Conservation (phyloP, 2,113 vertebrate species). For the Scartelaos histophorus region DNA sequence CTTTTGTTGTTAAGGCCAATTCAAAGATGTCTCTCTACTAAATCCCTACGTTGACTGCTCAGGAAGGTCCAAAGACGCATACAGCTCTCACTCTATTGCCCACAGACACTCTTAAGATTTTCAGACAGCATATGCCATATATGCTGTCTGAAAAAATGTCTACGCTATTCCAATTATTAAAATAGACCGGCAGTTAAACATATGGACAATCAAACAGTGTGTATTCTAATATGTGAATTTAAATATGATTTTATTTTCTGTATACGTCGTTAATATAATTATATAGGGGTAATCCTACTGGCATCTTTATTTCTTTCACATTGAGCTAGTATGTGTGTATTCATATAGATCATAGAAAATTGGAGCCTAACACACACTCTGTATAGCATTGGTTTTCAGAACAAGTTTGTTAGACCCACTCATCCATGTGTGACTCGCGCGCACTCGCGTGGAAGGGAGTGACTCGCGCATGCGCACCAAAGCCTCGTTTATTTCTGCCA, state of each 20-base stretch:
- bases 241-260: no score
- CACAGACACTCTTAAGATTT: neutral
- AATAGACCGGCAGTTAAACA: no score
- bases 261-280: no score
- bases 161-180: neutral
- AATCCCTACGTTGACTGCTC: neutral
- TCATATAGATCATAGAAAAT: no score
- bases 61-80: neutral
- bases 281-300: no score
- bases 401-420: neutral
- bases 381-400: neutral
- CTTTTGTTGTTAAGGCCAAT: neutral
- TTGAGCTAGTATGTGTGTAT: no score
- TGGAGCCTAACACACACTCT: no score
- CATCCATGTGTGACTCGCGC: neutral
- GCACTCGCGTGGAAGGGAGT: slow-evolving; percentile 51
- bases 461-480: slow-evolving; percentile 72
- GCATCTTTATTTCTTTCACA: no score
- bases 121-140: neutral
- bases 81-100: neutral
- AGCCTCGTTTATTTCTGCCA: slow-evolving; percentile 21
- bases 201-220: no score
- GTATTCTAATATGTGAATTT: no score
- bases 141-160: neutral
- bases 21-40: neutral